These are phyloP conservation scores for Alligator sinensis DNA, from an alignment of 2,113 vertebrate genomes.

Conservation along the genomic window DNA sequence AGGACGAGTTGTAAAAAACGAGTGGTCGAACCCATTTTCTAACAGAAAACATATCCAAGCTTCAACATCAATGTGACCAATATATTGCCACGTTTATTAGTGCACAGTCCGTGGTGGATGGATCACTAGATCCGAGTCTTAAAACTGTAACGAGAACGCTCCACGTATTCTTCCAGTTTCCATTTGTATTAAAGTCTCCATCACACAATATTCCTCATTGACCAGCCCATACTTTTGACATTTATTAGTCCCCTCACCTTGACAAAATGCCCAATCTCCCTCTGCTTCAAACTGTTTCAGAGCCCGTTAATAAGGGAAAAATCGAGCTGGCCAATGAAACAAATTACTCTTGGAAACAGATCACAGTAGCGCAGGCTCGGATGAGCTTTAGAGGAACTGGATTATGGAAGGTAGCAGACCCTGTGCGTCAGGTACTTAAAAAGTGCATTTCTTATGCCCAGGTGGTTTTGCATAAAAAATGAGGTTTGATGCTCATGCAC, in stretches of 20 bases:
- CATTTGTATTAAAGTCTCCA: background rate
- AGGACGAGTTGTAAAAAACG: background rate
- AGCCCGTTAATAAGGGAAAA: slow-evolving; percentile 61
- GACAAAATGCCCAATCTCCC: slow-evolving; percentile 51
- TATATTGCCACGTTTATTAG: background rate
- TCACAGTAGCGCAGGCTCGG: slow-evolving; percentile 27
- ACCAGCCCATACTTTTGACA: slow-evolving; percentile 33
- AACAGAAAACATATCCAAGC: background rate
- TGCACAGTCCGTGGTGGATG: background rate
- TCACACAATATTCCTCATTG: background rate
- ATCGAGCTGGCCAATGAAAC: slow-evolving; percentile 57
- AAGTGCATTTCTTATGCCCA: background rate
- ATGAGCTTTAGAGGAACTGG: slow-evolving; percentile 51
- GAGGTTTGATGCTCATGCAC: background rate
- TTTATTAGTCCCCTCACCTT: slow-evolving; percentile 44
- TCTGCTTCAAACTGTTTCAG: slow-evolving; percentile 41
- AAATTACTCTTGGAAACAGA: slow-evolving; percentile 66
- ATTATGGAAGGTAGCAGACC: background rate
- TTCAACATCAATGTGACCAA: background rate
- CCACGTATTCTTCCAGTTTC: background rate
- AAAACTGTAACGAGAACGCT: background rate
- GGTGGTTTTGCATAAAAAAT: background rate
- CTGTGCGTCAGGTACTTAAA: background rate
- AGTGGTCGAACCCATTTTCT: slow-evolving; percentile 5
- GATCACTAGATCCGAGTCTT: background rate